phyloP scores from a whole-genome alignment of 2,888 invertebrate species.

The Synanthedon formicaeformis region DNA sequence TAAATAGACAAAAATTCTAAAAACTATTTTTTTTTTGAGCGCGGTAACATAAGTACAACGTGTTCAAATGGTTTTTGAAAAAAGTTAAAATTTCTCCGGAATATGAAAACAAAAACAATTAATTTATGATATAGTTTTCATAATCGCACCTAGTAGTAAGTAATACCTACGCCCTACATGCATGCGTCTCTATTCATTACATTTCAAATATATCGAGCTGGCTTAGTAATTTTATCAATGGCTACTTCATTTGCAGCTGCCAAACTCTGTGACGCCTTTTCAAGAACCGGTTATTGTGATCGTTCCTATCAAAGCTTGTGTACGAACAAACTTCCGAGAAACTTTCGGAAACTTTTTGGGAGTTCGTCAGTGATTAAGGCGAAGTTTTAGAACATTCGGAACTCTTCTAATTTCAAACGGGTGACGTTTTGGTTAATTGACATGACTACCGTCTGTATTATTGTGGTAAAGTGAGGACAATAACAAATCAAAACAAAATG shows the following conservation, averaged over 20 bases:
- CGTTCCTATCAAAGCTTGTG: slow-evolving; percentile 1
- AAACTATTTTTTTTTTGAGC: too few species aligned
- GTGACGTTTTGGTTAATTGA: slow-evolving; percentile 4
- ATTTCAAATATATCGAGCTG: background rate
- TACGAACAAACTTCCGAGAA: slow-evolving; percentile 5
- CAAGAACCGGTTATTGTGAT: slow-evolving; percentile 8
- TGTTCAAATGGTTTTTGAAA: too few species aligned
- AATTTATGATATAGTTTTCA: too few species aligned
- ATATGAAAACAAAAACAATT: too few species aligned
- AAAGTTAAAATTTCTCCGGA: too few species aligned
- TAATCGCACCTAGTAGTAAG: background rate
- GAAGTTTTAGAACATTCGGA: slow-evolving; percentile 14
- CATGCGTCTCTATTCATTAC: background rate
- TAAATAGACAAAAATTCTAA: too few species aligned
- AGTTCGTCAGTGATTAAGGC: slow-evolving; percentile 18
- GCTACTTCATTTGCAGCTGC: slow-evolving; percentile 24
- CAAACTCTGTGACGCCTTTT: slow-evolving; percentile 16
- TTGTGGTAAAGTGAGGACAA: too few species aligned
- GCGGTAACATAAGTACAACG: too few species aligned
- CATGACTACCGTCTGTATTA: background rate
- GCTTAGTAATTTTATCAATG: slow-evolving; percentile 12
- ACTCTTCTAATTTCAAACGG: slow-evolving; percentile 13
- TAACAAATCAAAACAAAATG: too few species aligned
- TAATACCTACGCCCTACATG: too few species aligned
- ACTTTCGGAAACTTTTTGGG: slow-evolving; percentile 8